These are phyloP conservation scores for Gymnoscopelus microlampas DNA, from an alignment of 2,797 vertebrate species.

Conservation along the genomic window DNA sequence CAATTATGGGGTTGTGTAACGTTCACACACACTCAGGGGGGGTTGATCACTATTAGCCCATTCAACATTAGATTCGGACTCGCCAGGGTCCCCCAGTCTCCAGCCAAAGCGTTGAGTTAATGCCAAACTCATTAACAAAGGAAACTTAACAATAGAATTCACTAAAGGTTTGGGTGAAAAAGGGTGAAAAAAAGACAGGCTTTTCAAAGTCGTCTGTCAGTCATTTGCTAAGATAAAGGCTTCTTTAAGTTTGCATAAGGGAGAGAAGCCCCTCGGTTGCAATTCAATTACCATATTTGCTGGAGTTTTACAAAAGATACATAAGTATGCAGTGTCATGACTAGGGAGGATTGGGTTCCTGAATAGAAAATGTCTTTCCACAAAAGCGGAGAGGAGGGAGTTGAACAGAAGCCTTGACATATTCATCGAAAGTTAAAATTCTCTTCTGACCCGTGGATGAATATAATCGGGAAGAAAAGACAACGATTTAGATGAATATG, in stretches of 20 bases:
- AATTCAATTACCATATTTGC: slow-evolving; percentile 75
- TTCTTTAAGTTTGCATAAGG: slow-evolving; percentile 69
- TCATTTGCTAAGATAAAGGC: slow-evolving; percentile 76
- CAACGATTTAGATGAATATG: slow-evolving; percentile 62
- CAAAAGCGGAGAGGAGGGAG: slow-evolving; percentile 66
- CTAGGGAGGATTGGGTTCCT: slow-evolving; percentile 64
- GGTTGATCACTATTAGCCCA: slow-evolving; percentile 24
- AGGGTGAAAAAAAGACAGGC: slow-evolving; percentile 17
- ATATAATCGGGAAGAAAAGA: slow-evolving; percentile 55
- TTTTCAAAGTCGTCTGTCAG: slow-evolving; percentile 74
- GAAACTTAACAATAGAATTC: slow-evolving; percentile 63
- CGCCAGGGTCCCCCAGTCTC: slow-evolving; percentile 56
- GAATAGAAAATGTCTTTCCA: slow-evolving; percentile 74
- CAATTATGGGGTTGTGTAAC: too few relatives aligned
- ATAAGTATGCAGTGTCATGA: slow-evolving; percentile 70
- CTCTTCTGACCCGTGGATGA: slow-evolving; percentile 64
- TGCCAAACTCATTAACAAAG: slow-evolving; percentile 76
- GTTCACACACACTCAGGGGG: neutral
- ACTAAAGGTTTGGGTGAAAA: slow-evolving; percentile 71
- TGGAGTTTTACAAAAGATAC: slow-evolving; percentile 69
- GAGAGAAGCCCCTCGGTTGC: slow-evolving; percentile 57
- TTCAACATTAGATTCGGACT: slow-evolving; percentile 64
- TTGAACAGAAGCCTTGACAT: slow-evolving; percentile 72
- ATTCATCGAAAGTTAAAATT: slow-evolving; percentile 67
- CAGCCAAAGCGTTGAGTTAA: slow-evolving; percentile 67